These are phyloP conservation scores for Anguilla megastoma DNA, from an alignment of 2,797 vertebrate species.

Conservation along the genomic window DNA sequence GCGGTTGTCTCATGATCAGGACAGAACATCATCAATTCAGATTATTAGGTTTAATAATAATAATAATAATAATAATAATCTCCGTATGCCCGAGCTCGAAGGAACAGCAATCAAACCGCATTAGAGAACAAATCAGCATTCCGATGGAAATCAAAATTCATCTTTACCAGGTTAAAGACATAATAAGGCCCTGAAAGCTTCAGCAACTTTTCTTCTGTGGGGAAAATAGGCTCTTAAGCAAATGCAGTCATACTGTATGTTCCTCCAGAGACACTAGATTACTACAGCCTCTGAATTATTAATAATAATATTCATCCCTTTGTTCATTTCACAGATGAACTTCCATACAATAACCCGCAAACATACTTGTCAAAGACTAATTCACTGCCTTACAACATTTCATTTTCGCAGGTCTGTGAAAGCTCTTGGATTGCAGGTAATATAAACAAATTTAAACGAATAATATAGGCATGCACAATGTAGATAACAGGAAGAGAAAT, in stretches of 20 bases:
- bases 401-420: neutral
- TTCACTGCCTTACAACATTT: constrained; percentile 37
- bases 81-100: neutral
- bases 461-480: neutral
- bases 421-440: neutral
- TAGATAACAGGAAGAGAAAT: neutral
- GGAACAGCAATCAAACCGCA: neutral
- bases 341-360: constrained; percentile 38
- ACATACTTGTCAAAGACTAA: constrained; percentile 52
- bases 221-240: constrained; percentile 30
- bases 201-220: constrained; percentile 19
- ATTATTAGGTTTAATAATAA: neutral
- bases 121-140: constrained; percentile 26
- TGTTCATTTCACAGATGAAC: constrained; percentile 43
- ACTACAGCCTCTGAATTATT: constrained; percentile 59
- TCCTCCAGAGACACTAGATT: constrained; percentile 44
- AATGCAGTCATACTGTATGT: constrained; percentile 45
- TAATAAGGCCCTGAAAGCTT: constrained; percentile 9
- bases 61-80: neutral
- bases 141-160: constrained; percentile 22
- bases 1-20: neutral
- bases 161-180: constrained; percentile 24
- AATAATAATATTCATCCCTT: constrained; percentile 49
- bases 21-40: neutral
- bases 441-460: neutral